Evolutionary conservation across 2,113 vertebrate genomes (phyloP).

Genomic region (Danionella cerebrum): DNA sequence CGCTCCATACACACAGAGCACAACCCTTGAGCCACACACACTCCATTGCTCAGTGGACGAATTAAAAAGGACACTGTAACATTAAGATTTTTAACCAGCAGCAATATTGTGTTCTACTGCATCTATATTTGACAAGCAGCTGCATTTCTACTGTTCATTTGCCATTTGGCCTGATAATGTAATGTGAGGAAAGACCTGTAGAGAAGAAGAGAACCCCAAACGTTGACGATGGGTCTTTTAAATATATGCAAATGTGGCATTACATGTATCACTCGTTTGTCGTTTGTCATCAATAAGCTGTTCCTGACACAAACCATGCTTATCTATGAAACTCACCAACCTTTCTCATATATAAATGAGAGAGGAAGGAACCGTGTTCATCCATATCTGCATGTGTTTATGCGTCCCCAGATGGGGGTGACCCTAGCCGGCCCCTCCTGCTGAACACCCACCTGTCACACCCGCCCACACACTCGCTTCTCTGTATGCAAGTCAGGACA

Average conservation of each 20-base stretch:
- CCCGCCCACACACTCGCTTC: slow-evolving; percentile 37
- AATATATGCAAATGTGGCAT: no score
- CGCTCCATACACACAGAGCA: slow-evolving; percentile 38
- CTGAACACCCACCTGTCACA: slow-evolving; percentile 70
- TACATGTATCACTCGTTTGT: no score
- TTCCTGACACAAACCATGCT: slow-evolving; percentile 77
- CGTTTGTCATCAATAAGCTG: no score
- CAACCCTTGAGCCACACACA: slow-evolving; percentile 17
- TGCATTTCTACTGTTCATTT: no score
- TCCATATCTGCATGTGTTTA: slow-evolving; percentile 10
- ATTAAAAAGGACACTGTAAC: no score
- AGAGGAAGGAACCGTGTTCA: neutral
- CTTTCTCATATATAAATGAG: no score
- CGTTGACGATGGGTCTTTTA: no score
- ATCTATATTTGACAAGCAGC: no score
- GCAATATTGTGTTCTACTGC: no score
- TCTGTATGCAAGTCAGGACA: slow-evolving; percentile 14
- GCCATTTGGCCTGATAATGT: neutral
- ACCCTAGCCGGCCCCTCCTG: slow-evolving; percentile 67
- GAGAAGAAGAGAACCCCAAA: neutral
- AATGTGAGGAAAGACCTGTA: neutral
- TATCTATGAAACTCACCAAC: slow-evolving; percentile 1
- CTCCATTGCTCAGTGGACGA: no score
- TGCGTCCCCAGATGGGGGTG: slow-evolving; percentile 60
- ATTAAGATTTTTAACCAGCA: no score